Conservation (phyloP, 2,888 invertebrate species). For the Diadegma fenestrale region DNA sequence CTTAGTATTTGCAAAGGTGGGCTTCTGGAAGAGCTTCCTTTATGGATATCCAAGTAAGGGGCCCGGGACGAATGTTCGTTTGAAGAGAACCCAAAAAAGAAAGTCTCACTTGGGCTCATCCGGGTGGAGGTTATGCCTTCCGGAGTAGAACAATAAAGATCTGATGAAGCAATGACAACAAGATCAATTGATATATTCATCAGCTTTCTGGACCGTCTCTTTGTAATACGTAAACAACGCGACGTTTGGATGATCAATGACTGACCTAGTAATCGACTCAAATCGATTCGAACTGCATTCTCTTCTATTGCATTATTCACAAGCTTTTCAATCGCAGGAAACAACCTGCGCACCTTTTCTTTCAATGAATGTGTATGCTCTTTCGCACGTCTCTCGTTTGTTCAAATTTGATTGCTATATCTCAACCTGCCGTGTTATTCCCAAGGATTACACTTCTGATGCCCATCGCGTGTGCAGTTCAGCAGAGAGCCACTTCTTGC, state of each 20-base stretch:
- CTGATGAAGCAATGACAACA: conserved; percentile 13
- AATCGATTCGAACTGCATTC: not conserved
- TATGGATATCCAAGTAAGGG: conserved; percentile 56
- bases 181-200: conserved; percentile 12
- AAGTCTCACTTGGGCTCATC: conserved; percentile 33
- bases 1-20: conserved; percentile 37
- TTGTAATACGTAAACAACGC: not conserved
- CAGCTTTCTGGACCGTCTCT: not conserved
- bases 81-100: conserved; percentile 43
- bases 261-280: not conserved
- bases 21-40: conserved; percentile 30
- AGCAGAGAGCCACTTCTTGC: not conserved
- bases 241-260: not conserved
- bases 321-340: conserved; percentile 8
- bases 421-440: not conserved
- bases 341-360: not conserved
- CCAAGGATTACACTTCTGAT: not conserved
- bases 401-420: not conserved
- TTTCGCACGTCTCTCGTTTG: not conserved
- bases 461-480: not conserved
- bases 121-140: not conserved
- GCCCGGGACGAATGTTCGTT: conserved; percentile 47
- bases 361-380: not conserved
- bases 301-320: not conserved
- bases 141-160: not conserved